These are phyloP conservation scores for Macropus fuliginosus DNA, from an alignment of 2,797 vertebrate genomes.

Conservation along the genomic window DNA sequence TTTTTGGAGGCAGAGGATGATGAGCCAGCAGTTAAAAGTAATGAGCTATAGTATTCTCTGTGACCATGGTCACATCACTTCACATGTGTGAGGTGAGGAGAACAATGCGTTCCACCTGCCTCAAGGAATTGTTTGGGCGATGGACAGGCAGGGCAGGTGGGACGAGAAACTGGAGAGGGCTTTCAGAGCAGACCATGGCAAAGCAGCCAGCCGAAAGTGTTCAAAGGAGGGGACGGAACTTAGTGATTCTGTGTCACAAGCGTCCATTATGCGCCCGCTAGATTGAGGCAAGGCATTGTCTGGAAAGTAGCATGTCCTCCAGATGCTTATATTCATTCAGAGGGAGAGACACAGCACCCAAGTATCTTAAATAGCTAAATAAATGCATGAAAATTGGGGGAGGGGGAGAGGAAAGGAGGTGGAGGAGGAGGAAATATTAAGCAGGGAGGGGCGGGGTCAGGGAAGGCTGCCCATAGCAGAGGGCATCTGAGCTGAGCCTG, in stretches of 20 bases:
- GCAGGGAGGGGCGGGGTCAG: neutral
- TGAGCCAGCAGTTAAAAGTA: neutral
- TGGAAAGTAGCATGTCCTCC: neutral
- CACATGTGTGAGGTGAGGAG: neutral
- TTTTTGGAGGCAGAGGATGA: neutral
- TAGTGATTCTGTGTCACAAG: neutral
- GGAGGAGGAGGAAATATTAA: too few relatives aligned
- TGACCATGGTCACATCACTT: constrained; percentile 5
- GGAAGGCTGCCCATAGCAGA: neutral
- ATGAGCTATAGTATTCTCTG: neutral
- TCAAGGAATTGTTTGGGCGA: neutral
- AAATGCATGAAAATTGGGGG: neutral
- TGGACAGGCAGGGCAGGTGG: neutral
- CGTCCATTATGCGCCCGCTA: neutral
- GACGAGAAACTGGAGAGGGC: neutral
- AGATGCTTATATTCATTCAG: neutral
- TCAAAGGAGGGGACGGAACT: neutral
- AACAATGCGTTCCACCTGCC: neutral
- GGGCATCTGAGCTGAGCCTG: neutral
- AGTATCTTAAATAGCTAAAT: too few relatives aligned
- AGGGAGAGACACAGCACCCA: neutral
- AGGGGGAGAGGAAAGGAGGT: too few relatives aligned
- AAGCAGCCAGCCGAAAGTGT: neutral
- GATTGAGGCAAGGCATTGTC: neutral
- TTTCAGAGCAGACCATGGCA: neutral